A percentile compares a stretch with the other conserved stretches of the same genome.
phyloP scores from a whole-genome alignment of 2,113 vertebrate genomes.

The Daubentonia madagascariensis region DNA sequence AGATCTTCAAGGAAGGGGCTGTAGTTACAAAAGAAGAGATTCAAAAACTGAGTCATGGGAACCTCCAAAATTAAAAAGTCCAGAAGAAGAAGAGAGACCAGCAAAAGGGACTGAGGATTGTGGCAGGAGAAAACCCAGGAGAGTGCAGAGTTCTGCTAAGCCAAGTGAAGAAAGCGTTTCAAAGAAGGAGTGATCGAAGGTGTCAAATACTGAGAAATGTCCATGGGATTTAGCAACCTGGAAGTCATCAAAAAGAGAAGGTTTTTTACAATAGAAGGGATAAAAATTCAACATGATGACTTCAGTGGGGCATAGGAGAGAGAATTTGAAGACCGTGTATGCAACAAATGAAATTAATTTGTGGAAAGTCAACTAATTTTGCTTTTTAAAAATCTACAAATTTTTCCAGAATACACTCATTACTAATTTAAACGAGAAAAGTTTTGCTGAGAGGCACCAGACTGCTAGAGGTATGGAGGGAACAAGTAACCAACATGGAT shows the following conservation, averaged over 20 bases:
- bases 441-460: constrained; percentile 26
- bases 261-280: background rate
- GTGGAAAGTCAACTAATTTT: constrained; percentile 11
- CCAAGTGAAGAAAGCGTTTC: background rate
- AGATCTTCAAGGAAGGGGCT: background rate
- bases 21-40: background rate
- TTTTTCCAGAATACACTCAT: constrained; percentile 31
- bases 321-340: constrained; percentile 3
- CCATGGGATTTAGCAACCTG: background rate
- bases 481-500: constrained; percentile 35
- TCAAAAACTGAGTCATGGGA: background rate
- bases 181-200: background rate
- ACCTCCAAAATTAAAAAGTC: background rate
- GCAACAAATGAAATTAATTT: constrained; percentile 40
- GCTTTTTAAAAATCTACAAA: constrained; percentile 14
- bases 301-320: background rate
- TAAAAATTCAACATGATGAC: background rate
- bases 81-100: background rate
- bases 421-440: constrained; percentile 16
- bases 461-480: background rate
- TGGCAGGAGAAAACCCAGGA: background rate
- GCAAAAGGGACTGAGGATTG: background rate
- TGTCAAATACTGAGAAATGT: background rate
- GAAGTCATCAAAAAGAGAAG: background rate
- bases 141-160: background rate